Evolutionary conservation across 2,888 invertebrate genomes (phyloP), one percentile per base, ranked within the genome.

Genomic region (Sarcophaga rosellei): DNA sequence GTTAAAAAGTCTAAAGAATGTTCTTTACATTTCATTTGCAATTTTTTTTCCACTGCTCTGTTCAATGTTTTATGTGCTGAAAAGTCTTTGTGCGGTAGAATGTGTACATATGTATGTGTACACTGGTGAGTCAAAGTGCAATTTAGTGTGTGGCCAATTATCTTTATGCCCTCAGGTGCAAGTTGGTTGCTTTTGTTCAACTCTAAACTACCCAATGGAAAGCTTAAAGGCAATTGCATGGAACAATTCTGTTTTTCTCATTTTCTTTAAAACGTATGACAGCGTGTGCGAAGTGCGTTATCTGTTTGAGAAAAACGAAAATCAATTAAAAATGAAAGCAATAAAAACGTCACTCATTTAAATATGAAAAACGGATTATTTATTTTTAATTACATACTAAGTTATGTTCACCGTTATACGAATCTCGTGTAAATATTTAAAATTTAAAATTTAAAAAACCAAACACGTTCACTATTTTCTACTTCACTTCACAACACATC

Each of bases 81-180:
- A 57, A 35, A 20, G 66, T 15, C 11, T 74, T 77, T 66, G 6
- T 59, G 15, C 66, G 65, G 57, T 59, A 63, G 47, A 15, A 21
- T 63, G 17, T 69, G 15, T 61, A 35, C 68, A 21, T 68, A 44
- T 62, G 65, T 77, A 6, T 62, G 15, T 45, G 25, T 25, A 78
- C 57, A 66, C 78, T 76, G 79, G 78, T 81, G 78, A 79, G 75
- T 70, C 84, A 85, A 79, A 81, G 84, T 82, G 87, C 84, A 87
- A 87, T 87, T 81, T 87, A 81, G 86, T 84, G 77, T 86, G 86
- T 84, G 86, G 86, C 86, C 84, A 84, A 86, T 86, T 84, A 84
- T 81, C 74, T 73, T 70, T 77, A 77, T 84, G 81, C 77, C 81
- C 77, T 77, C 76, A 86, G 84, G 86, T 86, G 80, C 81, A 81